Evolutionary conservation across 1,140 invertebrate genomes (phyloP).

Genomic region (Drosophila pachea): DNA sequence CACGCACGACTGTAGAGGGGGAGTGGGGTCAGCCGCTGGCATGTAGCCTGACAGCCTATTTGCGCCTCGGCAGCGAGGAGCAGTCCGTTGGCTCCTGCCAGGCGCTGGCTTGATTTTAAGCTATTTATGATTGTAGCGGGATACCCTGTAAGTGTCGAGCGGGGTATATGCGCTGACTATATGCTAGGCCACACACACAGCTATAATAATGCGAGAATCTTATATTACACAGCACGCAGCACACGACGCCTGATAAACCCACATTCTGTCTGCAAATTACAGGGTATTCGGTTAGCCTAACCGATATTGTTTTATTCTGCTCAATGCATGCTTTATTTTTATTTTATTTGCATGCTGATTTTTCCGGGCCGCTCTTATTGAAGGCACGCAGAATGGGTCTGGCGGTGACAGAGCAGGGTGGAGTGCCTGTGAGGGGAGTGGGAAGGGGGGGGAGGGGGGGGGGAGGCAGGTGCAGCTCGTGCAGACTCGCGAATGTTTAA

Average conservation of each 20-base stretch:
- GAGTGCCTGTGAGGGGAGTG: too few species aligned
- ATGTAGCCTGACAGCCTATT: constrained; percentile 70
- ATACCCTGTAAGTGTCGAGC: constrained; percentile 22
- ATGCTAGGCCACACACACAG: too few species aligned
- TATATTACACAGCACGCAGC: too few species aligned
- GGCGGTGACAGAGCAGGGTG: background rate
- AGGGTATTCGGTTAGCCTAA: constrained; percentile 19
- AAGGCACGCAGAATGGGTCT: too few species aligned
- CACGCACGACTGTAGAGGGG: constrained; percentile 1
- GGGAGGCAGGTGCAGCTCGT: constrained; percentile 37
- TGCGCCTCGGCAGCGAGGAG: constrained; percentile 53
- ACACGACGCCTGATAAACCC: too few species aligned
- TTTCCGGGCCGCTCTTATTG: constrained; percentile 44
- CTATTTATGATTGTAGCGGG: constrained; percentile 70
- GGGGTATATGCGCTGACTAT: background rate
- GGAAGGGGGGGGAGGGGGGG: background rate
- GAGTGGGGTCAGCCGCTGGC: constrained; percentile 16
- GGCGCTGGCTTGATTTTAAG: constrained; percentile 61
- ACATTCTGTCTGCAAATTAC: too few species aligned
- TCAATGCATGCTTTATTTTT: constrained; percentile 65
- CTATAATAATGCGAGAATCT: too few species aligned
- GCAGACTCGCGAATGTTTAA: constrained; percentile 73
- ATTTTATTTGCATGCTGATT: constrained; percentile 76
- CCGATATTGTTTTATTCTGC: constrained; percentile 42
- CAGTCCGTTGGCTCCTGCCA: constrained; percentile 57